phyloP scores from a whole-genome alignment of 1,140 invertebrate species.

The Gryllus bimaculatus region DNA sequence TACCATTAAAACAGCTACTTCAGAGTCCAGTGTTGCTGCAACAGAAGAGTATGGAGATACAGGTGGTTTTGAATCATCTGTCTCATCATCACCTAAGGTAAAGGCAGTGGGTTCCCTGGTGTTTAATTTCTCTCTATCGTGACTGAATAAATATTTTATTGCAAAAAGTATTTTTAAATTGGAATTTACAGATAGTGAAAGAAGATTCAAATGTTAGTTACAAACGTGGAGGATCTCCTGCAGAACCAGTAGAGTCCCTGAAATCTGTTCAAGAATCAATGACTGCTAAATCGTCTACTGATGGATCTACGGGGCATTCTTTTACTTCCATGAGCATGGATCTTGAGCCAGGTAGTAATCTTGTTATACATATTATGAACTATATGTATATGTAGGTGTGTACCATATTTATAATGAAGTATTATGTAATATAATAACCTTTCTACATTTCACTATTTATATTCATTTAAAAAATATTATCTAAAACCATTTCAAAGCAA shows the following conservation, averaged over 20 bases:
- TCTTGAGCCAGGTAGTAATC: not conserved
- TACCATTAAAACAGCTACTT: not conserved
- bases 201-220: not conserved
- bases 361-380: too few species aligned
- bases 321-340: not conserved
- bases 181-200: not conserved
- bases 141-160: not conserved
- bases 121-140: not conserved
- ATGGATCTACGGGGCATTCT: not conserved
- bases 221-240: not conserved
- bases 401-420: not conserved
- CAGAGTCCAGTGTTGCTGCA: not conserved
- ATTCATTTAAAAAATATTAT: too few species aligned
- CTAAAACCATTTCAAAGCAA: too few species aligned
- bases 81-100: not conserved
- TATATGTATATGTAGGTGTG: not conserved
- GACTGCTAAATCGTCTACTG: not conserved
- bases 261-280: not conserved
- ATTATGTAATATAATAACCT: not conserved
- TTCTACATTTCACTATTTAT: too few species aligned
- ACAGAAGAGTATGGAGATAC: not conserved
- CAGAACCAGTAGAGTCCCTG: not conserved
- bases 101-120: not conserved
- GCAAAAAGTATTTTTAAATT: not conserved
- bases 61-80: not conserved